A percentile compares a stretch with the other conserved stretches of the same genome.
Evolutionary conservation across 2,888 invertebrate species (phyloP).

Genomic region (Nephrotoma guestfalica): DNA sequence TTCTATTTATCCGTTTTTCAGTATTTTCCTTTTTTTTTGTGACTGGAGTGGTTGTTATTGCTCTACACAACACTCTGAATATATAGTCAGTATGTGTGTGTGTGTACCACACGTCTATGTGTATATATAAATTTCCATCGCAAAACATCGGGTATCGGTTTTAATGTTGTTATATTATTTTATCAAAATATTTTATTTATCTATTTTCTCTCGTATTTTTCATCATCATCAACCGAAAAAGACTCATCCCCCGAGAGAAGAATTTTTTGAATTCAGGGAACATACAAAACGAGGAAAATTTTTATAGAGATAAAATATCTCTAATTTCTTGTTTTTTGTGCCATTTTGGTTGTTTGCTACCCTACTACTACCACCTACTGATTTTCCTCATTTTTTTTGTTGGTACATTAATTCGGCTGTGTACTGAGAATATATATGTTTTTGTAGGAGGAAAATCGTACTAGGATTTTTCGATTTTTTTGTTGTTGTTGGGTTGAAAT

Average conservation of each 20-base stretch:
- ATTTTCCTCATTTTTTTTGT: background rate
- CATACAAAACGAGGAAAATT: background rate
- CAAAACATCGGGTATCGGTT: background rate
- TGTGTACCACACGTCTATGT: background rate
- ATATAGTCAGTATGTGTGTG: background rate
- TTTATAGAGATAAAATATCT: background rate
- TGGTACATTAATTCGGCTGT: background rate
- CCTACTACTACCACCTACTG: background rate
- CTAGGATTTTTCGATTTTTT: background rate
- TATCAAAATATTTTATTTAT: background rate
- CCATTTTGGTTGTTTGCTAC: background rate
- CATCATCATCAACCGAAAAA: background rate
- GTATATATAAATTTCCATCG: background rate
- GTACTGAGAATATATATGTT: background rate
- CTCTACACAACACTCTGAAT: background rate
- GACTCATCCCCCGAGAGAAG: background rate
- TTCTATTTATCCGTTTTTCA: background rate
- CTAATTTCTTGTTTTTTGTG: background rate
- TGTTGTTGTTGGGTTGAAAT: background rate
- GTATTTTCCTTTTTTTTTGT: background rate
- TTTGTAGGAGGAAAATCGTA: background rate
- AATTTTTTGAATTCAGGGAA: background rate
- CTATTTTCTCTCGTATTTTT: background rate
- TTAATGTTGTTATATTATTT: background rate
- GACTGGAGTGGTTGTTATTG: background rate